phyloP scores from a whole-genome alignment of 92 coral and sea anemone species.

The Parazoanthus darwini region DNA sequence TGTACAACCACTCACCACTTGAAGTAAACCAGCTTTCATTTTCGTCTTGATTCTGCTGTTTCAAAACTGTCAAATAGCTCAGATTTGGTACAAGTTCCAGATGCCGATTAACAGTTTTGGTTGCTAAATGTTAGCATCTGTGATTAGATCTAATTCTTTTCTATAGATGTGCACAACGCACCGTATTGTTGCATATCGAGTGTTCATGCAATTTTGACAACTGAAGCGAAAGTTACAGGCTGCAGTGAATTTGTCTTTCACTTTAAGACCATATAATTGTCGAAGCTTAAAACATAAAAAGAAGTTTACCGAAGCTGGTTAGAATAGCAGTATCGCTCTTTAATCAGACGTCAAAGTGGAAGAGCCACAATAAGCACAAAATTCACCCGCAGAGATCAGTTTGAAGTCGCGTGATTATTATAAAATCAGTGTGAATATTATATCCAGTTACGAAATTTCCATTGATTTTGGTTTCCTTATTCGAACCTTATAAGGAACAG shows the following conservation, averaged over 20 bases:
- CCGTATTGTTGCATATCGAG: constrained; percentile 8
- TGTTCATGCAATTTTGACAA: constrained; percentile 32
- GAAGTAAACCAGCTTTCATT: not conserved
- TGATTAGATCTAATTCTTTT: not conserved
- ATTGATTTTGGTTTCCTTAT: constrained; percentile 22
- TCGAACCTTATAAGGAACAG: constrained; percentile 27
- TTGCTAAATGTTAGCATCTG: not conserved
- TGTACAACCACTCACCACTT: not conserved
- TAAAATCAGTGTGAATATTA: not conserved
- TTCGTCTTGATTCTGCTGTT: not conserved
- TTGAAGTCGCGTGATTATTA: constrained; percentile 41
- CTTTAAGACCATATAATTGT: not conserved
- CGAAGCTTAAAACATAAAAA: not conserved
- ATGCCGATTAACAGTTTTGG: not conserved
- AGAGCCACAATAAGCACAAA: constrained; percentile 1
- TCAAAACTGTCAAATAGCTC: not conserved
- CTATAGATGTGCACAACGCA: not conserved
- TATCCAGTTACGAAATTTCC: not conserved
- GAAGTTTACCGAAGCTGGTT: not conserved
- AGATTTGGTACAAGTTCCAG: not conserved
- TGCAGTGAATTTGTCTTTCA: not conserved
- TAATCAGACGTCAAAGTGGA: not conserved
- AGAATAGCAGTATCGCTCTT: not conserved
- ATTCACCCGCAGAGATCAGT: not conserved
- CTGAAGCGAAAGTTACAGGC: not conserved